Evolutionary conservation across 2,113 vertebrate species (phyloP), one percentile per base, ranked within the genome.

Genomic region (Irena cyanogastra): DNA sequence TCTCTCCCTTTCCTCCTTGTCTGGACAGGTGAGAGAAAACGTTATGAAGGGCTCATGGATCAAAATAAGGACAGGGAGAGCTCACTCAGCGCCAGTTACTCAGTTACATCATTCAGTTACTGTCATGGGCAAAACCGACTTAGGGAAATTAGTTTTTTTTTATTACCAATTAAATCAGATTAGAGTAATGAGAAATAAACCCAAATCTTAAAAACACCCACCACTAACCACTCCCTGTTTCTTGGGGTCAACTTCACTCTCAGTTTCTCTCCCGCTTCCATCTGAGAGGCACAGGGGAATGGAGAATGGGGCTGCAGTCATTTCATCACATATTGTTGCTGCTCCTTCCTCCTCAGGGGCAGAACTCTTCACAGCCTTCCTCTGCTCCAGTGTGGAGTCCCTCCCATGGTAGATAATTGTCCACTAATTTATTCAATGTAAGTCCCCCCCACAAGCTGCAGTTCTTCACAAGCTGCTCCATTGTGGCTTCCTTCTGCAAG

Each of bases 351-450:
- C 24, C 14, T 31, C 33, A 69, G 49, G 13, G 28, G 10, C 45
- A 56, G 19, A 54, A 50, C 11, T 63, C 15, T 14, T 54, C 28
- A 56, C 9, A 35, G 5, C 5, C 31, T 54, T 60, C 27, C 30
- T 75, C 35, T 72, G 41, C 23, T 66, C 33, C 45, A 49, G 19
- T 0, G 0, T 24, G 31, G 15, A 13, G n/a, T 49, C 27, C 7
- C 15, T 71, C 33, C 44, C 52, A 21, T 1, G 8, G 39, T 3
- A 65, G n/a, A 77, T 20, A 0, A 0, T 60, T 14, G 13, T 30
- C 14, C 41, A 44, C 31, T 53, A 30, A 44, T 27, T 49, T 61
- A 47, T 53, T 28, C 52, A 49, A 7, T 16, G 12, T 22, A 24
- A 60, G 16, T 72, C 41, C 53, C 61, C 61, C 27, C 19, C 41